Conservation (phyloP, 2,797 vertebrate species). For the Chelon auratus region DNA sequence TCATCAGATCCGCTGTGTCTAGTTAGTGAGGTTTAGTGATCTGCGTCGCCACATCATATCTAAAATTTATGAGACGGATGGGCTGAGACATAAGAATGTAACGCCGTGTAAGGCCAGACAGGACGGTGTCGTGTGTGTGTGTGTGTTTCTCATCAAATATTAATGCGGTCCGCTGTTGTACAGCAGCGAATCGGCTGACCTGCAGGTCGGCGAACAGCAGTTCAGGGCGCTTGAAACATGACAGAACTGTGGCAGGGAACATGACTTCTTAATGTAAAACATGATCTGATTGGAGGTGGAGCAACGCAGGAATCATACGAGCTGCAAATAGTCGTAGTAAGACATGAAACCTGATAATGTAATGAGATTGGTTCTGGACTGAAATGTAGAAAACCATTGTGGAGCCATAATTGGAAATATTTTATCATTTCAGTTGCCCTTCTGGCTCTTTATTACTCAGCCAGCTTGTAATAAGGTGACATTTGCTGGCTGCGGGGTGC, state of each 20-base stretch:
- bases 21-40: too few relatives aligned
- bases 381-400: slow-evolving; percentile 9
- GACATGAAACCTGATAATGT: slow-evolving; percentile 30
- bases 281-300: neutral
- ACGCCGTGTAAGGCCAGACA: too few relatives aligned
- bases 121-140: neutral
- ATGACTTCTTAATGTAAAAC: slow-evolving; percentile 33
- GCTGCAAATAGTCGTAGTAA: neutral
- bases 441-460: slow-evolving; percentile 53
- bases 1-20: too few relatives aligned
- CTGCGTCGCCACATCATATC: too few relatives aligned
- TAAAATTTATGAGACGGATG: too few relatives aligned
- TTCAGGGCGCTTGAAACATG: slow-evolving; percentile 30
- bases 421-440: slow-evolving; percentile 41
- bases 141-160: slow-evolving; percentile 65
- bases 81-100: too few relatives aligned
- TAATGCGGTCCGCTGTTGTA: slow-evolving; percentile 51
- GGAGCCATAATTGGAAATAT: slow-evolving; percentile 48
- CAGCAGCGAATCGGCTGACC: slow-evolving; percentile 28
- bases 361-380: slow-evolving; percentile 13
- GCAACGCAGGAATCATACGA: neutral
- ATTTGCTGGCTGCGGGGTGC: slow-evolving; percentile 48
- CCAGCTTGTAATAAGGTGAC: slow-evolving; percentile 60
- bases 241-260: slow-evolving; percentile 13
- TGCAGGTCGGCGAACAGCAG: slow-evolving; percentile 9